Conservation (phyloP, 92 coral and sea anemone genomes). For the Umimayanthus kanabou region DNA sequence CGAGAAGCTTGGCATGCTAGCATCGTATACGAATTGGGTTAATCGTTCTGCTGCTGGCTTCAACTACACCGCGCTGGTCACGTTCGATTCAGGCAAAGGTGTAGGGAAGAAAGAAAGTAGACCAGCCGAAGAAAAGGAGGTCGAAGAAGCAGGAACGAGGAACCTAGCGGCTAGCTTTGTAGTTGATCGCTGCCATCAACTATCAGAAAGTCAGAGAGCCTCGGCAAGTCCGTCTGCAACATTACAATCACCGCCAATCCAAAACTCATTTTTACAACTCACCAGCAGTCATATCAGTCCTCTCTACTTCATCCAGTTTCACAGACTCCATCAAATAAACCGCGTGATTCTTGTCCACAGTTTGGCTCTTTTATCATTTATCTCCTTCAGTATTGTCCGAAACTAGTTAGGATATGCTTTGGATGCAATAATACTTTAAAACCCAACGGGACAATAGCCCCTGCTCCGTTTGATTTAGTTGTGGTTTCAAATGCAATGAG, state of each 20-base stretch:
- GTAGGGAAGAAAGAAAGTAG: conserved; percentile 54
- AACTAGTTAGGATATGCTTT: conserved; percentile 39
- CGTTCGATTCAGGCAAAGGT: conserved; percentile 46
- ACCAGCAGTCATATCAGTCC: conserved; percentile 8
- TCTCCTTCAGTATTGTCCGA: conserved; percentile 39
- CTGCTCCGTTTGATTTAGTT: conserved; percentile 35
- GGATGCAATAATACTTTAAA: conserved; percentile 38
- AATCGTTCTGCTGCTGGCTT: conserved; percentile 17
- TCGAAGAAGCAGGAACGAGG: conserved; percentile 5
- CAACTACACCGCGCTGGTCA: conserved; percentile 43
- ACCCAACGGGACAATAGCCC: conserved; percentile 35
- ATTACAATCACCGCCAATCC: conserved; percentile 17
- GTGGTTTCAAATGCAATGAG: too few relatives aligned
- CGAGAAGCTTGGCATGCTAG: conserved; percentile 38
- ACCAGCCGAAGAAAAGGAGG: conserved; percentile 19
- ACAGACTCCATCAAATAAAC: conserved; percentile 4
- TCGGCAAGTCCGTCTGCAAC: conserved; percentile 5
- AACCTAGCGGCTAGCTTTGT: conserved; percentile 19
- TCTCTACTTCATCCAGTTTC: conserved; percentile 1
- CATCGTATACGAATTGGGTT: conserved; percentile 40
- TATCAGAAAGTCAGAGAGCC: conserved; percentile 11
- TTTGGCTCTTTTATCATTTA: conserved; percentile 17
- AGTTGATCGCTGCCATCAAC: conserved; percentile 2
- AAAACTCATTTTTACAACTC: neutral
- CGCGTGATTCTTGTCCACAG: conserved; percentile 4